Percentiles rank a stretch among this genome's conserved stretches.
These are phyloP conservation scores for Drosophila kambysellisi DNA, from an alignment of 2,888 invertebrate genomes.

Conservation along the genomic window DNA sequence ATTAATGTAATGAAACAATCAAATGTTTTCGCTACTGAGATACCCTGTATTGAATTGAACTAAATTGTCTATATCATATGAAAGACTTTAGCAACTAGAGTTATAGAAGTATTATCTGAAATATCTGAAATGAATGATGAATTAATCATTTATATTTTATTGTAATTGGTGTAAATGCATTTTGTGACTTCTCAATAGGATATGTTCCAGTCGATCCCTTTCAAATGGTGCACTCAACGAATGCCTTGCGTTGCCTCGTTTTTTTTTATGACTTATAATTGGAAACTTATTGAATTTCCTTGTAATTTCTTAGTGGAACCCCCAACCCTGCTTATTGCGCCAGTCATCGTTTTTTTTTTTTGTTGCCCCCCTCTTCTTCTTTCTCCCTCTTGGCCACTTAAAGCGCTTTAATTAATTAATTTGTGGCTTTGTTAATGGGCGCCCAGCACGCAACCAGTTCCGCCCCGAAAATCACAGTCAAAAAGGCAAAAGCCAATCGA, in stretches of 20 bases:
- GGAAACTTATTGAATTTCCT: slow-evolving; percentile 44
- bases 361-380: too few species aligned
- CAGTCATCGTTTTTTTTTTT: slow-evolving; percentile 9
- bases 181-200: background rate
- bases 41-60: slow-evolving; percentile 9
- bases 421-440: slow-evolving; percentile 71
- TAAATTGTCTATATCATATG: background rate
- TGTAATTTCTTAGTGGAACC: slow-evolving; percentile 48
- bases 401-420: slow-evolving; percentile 76
- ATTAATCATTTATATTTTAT: too few species aligned
- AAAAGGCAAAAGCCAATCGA: slow-evolving; percentile 54
- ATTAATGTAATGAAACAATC: slow-evolving; percentile 44
- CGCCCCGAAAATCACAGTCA: slow-evolving; percentile 44
- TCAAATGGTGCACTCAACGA: too few species aligned
- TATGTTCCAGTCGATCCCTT: slow-evolving; percentile 3
- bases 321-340: background rate
- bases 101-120: background rate
- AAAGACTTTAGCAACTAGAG: background rate
- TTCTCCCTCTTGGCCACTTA: slow-evolving; percentile 42
- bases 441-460: slow-evolving; percentile 57
- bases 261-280: slow-evolving; percentile 35
- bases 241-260: background rate
- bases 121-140: background rate
- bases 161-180: background rate
- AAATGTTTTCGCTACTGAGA: slow-evolving; percentile 21